These are phyloP conservation scores for Zophobas morio DNA, from an alignment of 1,140 invertebrate species.

Conservation along the genomic window DNA sequence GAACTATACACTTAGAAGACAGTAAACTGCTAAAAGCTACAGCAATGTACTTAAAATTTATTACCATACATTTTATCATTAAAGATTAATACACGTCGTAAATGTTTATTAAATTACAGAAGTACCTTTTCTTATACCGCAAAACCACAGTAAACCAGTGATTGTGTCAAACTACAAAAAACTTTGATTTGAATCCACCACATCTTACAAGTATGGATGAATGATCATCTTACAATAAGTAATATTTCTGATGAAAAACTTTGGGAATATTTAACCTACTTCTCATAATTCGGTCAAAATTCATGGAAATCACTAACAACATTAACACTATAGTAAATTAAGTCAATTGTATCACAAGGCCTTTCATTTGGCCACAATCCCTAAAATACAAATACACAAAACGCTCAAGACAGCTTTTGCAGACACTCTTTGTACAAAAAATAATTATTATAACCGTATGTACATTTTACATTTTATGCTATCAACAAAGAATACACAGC, in stretches of 20 bases:
- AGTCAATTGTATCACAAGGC: constrained; percentile 38
- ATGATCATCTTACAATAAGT: constrained; percentile 5
- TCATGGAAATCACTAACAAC: constrained; percentile 36
- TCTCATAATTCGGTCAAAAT: constrained; percentile 29
- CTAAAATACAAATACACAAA: constrained; percentile 28
- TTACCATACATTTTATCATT: constrained; percentile 46
- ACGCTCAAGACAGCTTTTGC: constrained; percentile 12
- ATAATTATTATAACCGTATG: constrained; percentile 22
- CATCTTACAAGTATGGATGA: constrained; percentile 1
- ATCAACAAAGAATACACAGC: constrained; percentile 17
- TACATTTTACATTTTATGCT: constrained; percentile 14
- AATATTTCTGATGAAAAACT: constrained; percentile 3
- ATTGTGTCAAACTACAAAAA: constrained; percentile 9
- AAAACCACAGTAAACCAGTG: constrained; percentile 15
- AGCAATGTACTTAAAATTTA: constrained; percentile 46
- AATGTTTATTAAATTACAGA: constrained; percentile 39
- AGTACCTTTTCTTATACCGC: constrained; percentile 5
- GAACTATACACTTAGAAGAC: constrained; percentile 49
- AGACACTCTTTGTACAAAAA: constrained; percentile 35
- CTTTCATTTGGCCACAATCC: constrained; percentile 18
- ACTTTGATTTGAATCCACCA: not conserved
- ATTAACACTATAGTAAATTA: constrained; percentile 37
- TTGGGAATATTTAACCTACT: constrained; percentile 19
- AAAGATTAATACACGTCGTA: constrained; percentile 45
- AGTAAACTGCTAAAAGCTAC: constrained; percentile 42